Percentiles rank a stretch among this genome's conserved stretches.
Conservation (phyloP, 23 tunicate genomes). For the Styela clava region DNA sequence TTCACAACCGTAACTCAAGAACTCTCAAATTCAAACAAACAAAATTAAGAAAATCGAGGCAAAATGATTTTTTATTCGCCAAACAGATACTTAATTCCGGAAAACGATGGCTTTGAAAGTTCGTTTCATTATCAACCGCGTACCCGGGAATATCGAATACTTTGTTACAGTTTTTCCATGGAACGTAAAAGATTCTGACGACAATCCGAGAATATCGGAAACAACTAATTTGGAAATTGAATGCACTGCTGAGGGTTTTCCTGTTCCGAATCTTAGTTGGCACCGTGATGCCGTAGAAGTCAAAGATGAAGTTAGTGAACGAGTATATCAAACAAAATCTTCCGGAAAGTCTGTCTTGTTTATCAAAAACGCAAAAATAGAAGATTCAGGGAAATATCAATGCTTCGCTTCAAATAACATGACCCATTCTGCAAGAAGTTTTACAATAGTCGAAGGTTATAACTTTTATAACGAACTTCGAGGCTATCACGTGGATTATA, state of each 20-base stretch:
- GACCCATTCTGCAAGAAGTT: neutral
- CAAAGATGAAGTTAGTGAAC: neutral
- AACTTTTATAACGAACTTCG: too few species aligned
- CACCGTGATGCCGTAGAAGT: neutral
- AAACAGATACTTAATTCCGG: too few species aligned
- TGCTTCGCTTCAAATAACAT: neutral
- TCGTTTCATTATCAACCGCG: too few species aligned
- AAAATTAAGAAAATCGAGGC: too few species aligned
- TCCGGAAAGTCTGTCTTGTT: neutral
- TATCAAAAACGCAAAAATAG: neutral
- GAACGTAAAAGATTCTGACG: neutral
- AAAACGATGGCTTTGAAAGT: too few species aligned
- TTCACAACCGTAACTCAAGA: too few species aligned
- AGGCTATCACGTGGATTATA: too few species aligned
- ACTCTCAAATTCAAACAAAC: too few species aligned
- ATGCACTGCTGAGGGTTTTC: neutral
- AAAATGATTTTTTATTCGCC: too few species aligned
- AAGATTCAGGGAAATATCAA: neutral
- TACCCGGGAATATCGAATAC: too few species aligned
- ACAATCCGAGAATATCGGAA: neutral
- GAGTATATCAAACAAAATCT: neutral
- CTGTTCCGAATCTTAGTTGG: neutral
- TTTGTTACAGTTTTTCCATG: neutral
- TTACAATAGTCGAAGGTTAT: neutral
- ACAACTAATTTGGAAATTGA: neutral